Evolutionary conservation across 1,140 invertebrate species (phyloP).

Genomic region (Stegodyphus dumicola): DNA sequence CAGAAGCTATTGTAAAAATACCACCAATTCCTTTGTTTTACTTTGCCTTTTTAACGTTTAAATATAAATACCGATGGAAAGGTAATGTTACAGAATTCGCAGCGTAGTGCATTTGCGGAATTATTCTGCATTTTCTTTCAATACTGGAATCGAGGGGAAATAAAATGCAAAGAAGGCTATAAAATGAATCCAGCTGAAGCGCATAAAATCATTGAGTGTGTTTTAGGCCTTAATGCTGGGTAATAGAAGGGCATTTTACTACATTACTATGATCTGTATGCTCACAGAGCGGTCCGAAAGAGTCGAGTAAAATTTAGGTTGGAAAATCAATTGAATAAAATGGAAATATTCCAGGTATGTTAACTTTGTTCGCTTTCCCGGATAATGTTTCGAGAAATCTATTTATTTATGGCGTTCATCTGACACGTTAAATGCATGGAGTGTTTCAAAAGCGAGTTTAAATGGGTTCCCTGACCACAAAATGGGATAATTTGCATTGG

Average conservation of each 20-base stretch:
- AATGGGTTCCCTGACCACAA: constrained; percentile 31
- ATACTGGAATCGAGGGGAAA: not conserved
- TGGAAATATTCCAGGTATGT: constrained; percentile 17
- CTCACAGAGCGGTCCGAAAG: not conserved
- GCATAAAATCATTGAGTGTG: constrained; percentile 47
- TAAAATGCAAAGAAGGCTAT: constrained; percentile 51
- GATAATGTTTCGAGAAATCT: constrained; percentile 42
- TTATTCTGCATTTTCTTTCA: not conserved
- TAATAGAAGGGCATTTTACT: constrained; percentile 51
- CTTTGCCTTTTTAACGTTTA: no score
- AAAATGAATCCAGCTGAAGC: constrained; percentile 24
- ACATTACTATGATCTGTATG: not conserved
- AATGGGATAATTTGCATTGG: constrained; percentile 42
- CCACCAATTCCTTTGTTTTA: no score
- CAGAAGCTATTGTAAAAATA: no score
- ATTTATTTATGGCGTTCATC: constrained; percentile 52
- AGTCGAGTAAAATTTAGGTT: no score
- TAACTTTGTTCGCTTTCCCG: constrained; percentile 36
- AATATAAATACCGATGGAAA: no score
- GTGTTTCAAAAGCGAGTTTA: constrained; percentile 25
- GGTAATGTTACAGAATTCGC: no score
- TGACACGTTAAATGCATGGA: constrained; percentile 44
- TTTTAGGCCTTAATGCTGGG: constrained; percentile 26
- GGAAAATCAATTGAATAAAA: constrained; percentile 47
- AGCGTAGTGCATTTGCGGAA: not conserved